A percentile compares a stretch with the other conserved stretches of the same genome.
These are phyloP conservation scores for Leucopsar rothschildi DNA, from an alignment of 2,113 vertebrate genomes.

Conservation along the genomic window DNA sequence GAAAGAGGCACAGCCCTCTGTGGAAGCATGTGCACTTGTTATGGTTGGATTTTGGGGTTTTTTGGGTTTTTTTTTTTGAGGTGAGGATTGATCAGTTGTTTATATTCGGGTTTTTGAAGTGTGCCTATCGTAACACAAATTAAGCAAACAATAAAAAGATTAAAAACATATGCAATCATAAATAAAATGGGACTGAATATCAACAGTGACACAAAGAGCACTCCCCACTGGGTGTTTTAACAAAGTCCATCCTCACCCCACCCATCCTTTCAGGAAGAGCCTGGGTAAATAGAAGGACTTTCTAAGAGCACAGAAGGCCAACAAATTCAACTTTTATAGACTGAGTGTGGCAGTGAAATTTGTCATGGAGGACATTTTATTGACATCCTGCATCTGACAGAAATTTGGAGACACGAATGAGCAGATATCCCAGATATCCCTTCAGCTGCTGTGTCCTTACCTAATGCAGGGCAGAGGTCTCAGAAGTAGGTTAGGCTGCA, in stretches of 20 bases:
- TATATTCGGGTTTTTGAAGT: neutral
- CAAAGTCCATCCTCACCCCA: neutral
- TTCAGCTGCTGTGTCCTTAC: neutral
- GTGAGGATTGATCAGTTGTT: neutral
- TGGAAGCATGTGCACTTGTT: neutral
- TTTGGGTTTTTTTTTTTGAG: neutral
- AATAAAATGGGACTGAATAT: neutral
- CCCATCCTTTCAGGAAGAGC: constrained; percentile 33
- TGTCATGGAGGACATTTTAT: neutral
- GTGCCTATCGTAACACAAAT: neutral
- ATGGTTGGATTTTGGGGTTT: neutral
- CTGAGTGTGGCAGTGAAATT: neutral
- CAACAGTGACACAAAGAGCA: neutral
- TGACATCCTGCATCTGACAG: neutral
- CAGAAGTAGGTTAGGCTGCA: neutral
- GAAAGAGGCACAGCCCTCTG: neutral
- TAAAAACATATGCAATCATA: neutral
- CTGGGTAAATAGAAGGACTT: constrained; percentile 11
- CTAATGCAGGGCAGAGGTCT: neutral
- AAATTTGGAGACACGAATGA: neutral
- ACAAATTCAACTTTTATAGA: neutral
- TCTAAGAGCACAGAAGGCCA: neutral
- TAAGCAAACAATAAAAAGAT: neutral
- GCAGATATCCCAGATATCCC: neutral
- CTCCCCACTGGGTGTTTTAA: neutral